Evolutionary conservation across 2,797 vertebrate species (phyloP).

Genomic region (Netta rufina): DNA sequence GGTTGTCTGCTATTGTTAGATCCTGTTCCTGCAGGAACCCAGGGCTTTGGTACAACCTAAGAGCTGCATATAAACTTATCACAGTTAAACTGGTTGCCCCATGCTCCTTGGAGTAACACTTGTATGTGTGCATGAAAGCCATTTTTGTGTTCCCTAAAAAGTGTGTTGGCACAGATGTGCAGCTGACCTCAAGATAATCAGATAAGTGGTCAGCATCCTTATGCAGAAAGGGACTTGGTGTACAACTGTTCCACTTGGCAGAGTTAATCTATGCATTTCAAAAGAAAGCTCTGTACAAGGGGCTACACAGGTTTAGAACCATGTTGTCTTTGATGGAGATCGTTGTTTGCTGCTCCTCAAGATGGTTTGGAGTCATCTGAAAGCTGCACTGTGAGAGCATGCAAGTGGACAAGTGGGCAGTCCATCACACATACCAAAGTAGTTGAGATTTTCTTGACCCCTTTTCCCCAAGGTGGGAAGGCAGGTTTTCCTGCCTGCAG

Average conservation of each 20-base stretch:
- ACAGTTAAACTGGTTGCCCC: background rate
- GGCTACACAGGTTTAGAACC: background rate
- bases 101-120: background rate
- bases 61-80: background rate
- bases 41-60: background rate
- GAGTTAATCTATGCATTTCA: background rate
- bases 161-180: background rate
- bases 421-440: background rate
- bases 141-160: background rate
- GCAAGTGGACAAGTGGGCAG: background rate
- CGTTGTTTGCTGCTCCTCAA: background rate
- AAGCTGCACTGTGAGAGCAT: background rate
- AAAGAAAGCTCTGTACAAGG: background rate
- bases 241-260: slow-evolving; percentile 13
- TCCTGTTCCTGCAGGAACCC: background rate
- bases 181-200: background rate
- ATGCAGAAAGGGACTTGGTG: background rate
- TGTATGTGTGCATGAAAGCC: background rate
- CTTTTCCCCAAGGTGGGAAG: background rate
- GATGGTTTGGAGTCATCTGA: background rate
- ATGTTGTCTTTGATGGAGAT: background rate
- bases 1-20: background rate
- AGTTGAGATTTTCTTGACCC: background rate
- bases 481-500: background rate
- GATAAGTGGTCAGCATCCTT: background rate